phyloP scores from a whole-genome alignment of 1,140 invertebrate species.

The Drosophila santomea region DNA sequence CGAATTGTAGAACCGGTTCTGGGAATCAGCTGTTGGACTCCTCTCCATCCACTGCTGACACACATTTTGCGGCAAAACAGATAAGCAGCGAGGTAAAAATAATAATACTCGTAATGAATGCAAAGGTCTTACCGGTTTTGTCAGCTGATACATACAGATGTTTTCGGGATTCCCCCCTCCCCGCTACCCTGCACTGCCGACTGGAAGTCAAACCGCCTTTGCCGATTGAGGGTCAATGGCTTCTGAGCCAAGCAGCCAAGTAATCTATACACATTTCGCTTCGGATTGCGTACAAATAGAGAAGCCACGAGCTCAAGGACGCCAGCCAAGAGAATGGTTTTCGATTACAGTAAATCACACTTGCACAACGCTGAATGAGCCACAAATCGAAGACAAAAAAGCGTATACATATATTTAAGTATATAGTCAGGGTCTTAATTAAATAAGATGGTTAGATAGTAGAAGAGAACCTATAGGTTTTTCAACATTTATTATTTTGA shows the following conservation, averaged over 20 bases:
- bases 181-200: conserved; percentile 1
- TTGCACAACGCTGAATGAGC: conserved; percentile 39
- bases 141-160: conserved; percentile 21
- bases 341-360: conserved; percentile 68
- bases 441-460: no score
- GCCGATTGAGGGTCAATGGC: conserved; percentile 28
- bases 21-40: conserved; percentile 36
- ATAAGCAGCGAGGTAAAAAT: conserved; percentile 11
- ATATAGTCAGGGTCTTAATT: no score
- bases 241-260: conserved; percentile 17
- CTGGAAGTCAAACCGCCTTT: neutral
- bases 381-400: conserved; percentile 53
- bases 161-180: conserved; percentile 7
- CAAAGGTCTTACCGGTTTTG: conserved; percentile 43
- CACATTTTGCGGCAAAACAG: conserved; percentile 33
- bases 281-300: conserved; percentile 23
- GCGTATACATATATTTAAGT: conserved; percentile 21
- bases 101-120: conserved; percentile 29
- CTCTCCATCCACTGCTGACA: conserved; percentile 26
- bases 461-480: no score
- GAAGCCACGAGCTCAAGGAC: conserved; percentile 33
- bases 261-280: conserved; percentile 24
- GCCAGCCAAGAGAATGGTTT: conserved; percentile 43
- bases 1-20: conserved; percentile 13
- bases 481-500: no score